Base-by-base conservation (phyloP, 2,113 vertebrate species). In the Paramisgurnus dabryanus region DNA sequence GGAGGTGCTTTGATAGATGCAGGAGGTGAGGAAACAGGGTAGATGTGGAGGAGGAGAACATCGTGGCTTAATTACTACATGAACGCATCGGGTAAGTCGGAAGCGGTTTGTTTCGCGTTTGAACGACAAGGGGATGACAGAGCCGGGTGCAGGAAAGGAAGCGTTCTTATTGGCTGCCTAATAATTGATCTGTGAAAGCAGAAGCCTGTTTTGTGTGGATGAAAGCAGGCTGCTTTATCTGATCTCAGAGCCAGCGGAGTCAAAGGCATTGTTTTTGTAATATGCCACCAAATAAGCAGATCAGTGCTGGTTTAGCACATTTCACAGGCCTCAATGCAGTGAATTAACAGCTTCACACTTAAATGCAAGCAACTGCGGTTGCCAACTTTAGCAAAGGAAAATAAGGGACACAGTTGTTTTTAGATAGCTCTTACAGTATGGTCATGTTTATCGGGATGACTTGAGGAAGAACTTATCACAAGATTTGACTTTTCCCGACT, bases 221-320 rank as follows among this genome's bases (percentile, higher is more conserved):
- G 66, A 80, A 27, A 79, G 66, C 34, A 55, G 9, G 17, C 12
- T 47, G 71, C 61, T 64, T 84, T 63, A 80, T 80, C 73, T 84
- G 76, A 57, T 83, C 70, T 49, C 57, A 18, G 63, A 75, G 79
- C 76, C 40, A 27, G 50, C 43, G 68, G 53, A 84, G 70, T 53
- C 27, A 78, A 78, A 76, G 49, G 65, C 50, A 67, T 67, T 83
- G 76, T 67, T 76, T 79, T 80, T 67, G 49, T 72, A 87, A 77
- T 79, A 78, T 80, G 74, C 70, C 49, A 67, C 72, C 45, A 10
- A 47, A 58, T 76, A 77, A 79, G 78, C 41, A 77, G 78, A 85
- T 82, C 80, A 72, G 84, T 80, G 75, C 74, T 66, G 47, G 41
- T 80, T 75, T 80, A 65, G n/a, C 65, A 65, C 58, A 55, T 69